Evolutionary conservation across 2,113 vertebrate genomes (phyloP), one percentile per base, ranked within the genome.

Genomic region (Emydocephalus ijimae): DNA sequence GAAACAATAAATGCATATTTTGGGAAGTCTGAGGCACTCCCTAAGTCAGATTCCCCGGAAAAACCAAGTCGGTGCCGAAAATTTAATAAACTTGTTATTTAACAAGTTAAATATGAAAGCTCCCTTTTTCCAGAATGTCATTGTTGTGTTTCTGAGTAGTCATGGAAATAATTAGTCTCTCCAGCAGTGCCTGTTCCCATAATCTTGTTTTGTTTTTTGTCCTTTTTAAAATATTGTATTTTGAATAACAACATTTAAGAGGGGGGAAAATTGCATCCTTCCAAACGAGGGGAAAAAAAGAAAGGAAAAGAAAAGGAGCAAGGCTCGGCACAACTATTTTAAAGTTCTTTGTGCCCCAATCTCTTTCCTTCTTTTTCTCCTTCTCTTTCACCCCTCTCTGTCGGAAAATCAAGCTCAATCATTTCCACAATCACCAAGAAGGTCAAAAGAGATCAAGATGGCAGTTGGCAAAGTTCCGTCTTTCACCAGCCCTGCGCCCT

Each of bases 171-270:
- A 96, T 96, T 91, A 94, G 95, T 96, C 93, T 92, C 94, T 89
- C 93, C 96, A 95, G 94, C 95, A 81, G 92, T 81, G 95, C 96
- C 90, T 95, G 94, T 95, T 93, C 94, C 92, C 93, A 81, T 93
- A 94, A 94, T 95, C 96, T 95, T 96, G 95, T 95, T 92, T 92
- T 96, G 93, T 92, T 94, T 96, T 97, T 96, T 97, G 95, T 96
- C 95, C 97, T 94, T 57, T 34, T 43, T 89, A 94, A 92, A 94
- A 95, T 96, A 96, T 94, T 86, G 20, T 94, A 93, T 96, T 96
- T 96, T 96, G 96, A 97, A 97, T 97, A 96, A 97, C 95, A 97
- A 95, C 95, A 93, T 94, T 81, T 90, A 93, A 69, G 64, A 34
- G 29, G 81, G 90, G 61, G 89, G 91, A 94, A 92, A 85, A 93